phyloP scores from a whole-genome alignment of 2,888 invertebrate genomes.

The Hoplodrina blanda region DNA sequence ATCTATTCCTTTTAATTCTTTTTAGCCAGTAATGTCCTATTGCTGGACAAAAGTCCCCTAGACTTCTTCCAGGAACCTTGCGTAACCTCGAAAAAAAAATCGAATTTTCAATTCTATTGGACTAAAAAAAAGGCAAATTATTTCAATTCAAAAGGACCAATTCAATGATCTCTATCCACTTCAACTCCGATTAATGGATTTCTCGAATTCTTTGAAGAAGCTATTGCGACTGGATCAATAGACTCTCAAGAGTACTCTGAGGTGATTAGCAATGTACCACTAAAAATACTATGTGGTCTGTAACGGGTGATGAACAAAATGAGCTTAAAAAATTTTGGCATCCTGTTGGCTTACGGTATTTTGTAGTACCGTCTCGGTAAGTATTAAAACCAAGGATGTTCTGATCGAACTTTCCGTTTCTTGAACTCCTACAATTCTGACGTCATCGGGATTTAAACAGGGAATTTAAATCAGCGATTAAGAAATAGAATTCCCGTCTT shows the following conservation, averaged over 20 bases:
- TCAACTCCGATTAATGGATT: constrained; percentile 21
- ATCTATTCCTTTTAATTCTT: too few species aligned
- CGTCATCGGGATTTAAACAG: background rate
- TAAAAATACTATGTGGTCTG: constrained; percentile 13
- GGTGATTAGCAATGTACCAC: constrained; percentile 25
- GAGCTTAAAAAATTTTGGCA: background rate
- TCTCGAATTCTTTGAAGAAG: constrained; percentile 16
- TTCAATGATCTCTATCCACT: constrained; percentile 29
- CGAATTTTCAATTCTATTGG: background rate
- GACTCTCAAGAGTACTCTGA: constrained; percentile 29
- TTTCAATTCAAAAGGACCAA: background rate
- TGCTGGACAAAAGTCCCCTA: too few species aligned
- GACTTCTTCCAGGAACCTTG: too few species aligned
- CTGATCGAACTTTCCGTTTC: background rate
- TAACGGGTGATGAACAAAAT: constrained; percentile 1
- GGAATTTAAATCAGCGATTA: constrained; percentile 6
- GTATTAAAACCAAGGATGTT: too few species aligned
- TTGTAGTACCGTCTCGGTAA: background rate
- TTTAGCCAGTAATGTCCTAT: too few species aligned
- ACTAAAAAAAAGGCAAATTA: background rate
- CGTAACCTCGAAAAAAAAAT: background rate
- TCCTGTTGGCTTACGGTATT: background rate
- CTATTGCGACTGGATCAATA: constrained; percentile 13
- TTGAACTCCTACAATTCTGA: background rate
- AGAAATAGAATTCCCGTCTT: too few species aligned